phyloP scores from a whole-genome alignment of 2,113 vertebrate species.

The Eptesicus fuscus region DNA sequence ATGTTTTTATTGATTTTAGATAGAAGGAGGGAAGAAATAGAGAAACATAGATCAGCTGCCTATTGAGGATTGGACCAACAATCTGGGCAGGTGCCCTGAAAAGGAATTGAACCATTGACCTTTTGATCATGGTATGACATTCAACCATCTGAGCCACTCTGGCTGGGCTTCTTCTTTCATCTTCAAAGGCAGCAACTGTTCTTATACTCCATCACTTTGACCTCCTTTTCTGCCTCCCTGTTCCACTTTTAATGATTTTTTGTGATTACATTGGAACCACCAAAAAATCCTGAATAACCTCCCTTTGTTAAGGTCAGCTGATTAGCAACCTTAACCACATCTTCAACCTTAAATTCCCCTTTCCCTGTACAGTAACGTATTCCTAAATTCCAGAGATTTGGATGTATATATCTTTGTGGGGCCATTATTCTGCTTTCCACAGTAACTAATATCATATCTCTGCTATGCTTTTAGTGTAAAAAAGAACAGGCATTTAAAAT shows the following conservation, averaged over 20 bases:
- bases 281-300: background rate
- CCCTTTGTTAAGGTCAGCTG: background rate
- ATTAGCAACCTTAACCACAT: background rate
- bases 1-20: too few relatives aligned
- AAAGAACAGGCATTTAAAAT: background rate
- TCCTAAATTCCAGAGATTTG: background rate
- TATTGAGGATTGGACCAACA: too few relatives aligned
- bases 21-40: too few relatives aligned
- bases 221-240: background rate
- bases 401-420: background rate
- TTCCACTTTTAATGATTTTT: background rate
- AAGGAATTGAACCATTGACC: too few relatives aligned
- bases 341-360: background rate
- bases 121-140: too few relatives aligned
- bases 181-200: background rate
- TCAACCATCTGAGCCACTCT: too few relatives aligned
- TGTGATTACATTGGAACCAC: background rate
- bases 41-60: too few relatives aligned
- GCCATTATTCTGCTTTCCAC: background rate
- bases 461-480: background rate
- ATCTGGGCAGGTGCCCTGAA: too few relatives aligned
- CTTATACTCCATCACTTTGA: rapidly evolving
- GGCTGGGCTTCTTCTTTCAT: too few relatives aligned
- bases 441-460: background rate
- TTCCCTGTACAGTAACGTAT: background rate